Evolutionary conservation across 2,888 invertebrate species (phyloP), one percentile per base, ranked within the genome.

Genomic region (Noctua janthe): DNA sequence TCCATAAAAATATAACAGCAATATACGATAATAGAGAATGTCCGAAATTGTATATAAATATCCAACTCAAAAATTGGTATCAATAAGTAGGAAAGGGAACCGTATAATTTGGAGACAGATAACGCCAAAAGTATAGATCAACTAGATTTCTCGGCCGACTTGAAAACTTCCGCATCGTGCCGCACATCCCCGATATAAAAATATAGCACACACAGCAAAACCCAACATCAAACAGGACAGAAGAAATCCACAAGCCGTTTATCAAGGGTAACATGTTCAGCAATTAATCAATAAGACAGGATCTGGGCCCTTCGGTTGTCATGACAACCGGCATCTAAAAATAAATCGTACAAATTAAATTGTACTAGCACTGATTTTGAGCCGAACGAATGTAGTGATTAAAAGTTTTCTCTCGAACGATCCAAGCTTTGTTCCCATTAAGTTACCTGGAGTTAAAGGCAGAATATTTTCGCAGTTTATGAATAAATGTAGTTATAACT

Each of bases 201-300:
- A 77, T 77, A 81, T 66, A 72, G 47, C 49, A 15, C 59, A 56
- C 71, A 47, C 78, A 75, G 73, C 76, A 80, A 83, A 88, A 87
- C 78, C 74, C 35, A 70, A 70, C 74, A 79, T 75, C 85, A 80
- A 84, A 84, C 72, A 82, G 79, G 76, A 80, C 79, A 70, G 62
- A 81, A 86, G 88, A 85, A 83, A 78, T 74, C 69, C 76, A 77
- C 81, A 74, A 86, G 85, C 84, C 90, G 87, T 93, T 92, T 92
- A 92, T 93, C 93, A 93, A 88, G 85, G 88, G 91, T 88, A 90
- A 91, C 91, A 90, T 91, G 91, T 91, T 85, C 87, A 90, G 90
- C 91, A 93, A 95, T 94, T 95, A 95, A 95, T 95, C 95, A 94
- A 94, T 94, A 94, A 92, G 94, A 93, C 93, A 92, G 91, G 88